Evolutionary conservation across 2,888 invertebrate species (phyloP), one percentile per base, ranked within the genome.

Genomic region (Pollenia griseotomentosa): DNA sequence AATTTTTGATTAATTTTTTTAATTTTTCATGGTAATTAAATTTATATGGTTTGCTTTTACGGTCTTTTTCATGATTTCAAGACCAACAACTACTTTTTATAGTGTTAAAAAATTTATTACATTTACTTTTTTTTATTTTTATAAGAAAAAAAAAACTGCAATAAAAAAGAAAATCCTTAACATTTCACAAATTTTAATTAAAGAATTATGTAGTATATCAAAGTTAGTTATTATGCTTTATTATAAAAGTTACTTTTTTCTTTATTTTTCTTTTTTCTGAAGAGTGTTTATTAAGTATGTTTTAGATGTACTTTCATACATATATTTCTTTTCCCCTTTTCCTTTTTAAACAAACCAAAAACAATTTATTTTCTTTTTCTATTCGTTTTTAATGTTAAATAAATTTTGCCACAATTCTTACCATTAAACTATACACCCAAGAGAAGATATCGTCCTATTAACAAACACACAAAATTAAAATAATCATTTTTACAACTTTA

Each of bases 391-490:
- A 44, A 23, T 65, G 9, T 61, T 33, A 40, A 74, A 55, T 16
- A 51, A 57, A 80, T 55, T 74, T 63, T 74, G 86, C 78, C 86
- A 78, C 78, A 82, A 78, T 79, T 85, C 86, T 83, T 83, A 83
- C 78, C 82, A 86, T 42, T 40, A 46, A 1, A 73, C 51, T 42
- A 10, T 33, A 73, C 3, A 59, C 48, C 9, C 0, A 48, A 66
- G 0, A 11, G 0, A 48, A 66, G 0, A 51, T 10, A 68, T 51
- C 23, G 33, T 33, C 33, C 33, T 33, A 33, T 33, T 33, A 33
- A 65, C 71, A 55, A 61, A 46, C n/a, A 51, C 40, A 77, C 65
- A 55, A 80, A 71, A 55, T 71, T 16, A 63, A 55, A 63, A 73
- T 55, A 71, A 55, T 23, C 42, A 66, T 14, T 46, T 33, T 33